Conservation (phyloP, 2,113 vertebrate species). For the Mormyrus iriodes region DNA sequence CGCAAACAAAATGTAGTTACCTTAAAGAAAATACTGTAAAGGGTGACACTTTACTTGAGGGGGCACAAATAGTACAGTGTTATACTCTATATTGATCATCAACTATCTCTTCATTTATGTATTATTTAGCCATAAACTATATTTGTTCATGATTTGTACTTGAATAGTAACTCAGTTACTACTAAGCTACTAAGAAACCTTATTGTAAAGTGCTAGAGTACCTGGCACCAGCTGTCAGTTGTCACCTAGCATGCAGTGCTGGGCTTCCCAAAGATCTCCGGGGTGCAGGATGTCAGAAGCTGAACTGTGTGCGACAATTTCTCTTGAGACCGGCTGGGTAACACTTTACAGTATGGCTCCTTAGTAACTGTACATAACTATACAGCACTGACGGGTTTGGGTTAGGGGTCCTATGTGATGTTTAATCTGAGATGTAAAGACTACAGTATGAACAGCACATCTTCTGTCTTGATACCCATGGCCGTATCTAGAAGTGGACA, state of each 20-base stretch:
- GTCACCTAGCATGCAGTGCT: not conserved
- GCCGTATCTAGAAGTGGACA: too few relatives aligned
- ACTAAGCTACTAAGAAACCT: not conserved
- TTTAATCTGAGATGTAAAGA: not conserved
- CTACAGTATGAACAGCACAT: not conserved
- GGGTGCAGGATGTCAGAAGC: not conserved
- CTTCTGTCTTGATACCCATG: not conserved
- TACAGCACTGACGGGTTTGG: not conserved
- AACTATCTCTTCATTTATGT: not conserved
- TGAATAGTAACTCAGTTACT: not conserved
- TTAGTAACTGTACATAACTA: not conserved
- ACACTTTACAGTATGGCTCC: not conserved
- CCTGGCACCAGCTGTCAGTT: not conserved
- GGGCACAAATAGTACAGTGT: not conserved
- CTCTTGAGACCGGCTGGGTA: not conserved
- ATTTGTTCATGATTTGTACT: not conserved
- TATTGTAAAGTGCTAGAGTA: not conserved
- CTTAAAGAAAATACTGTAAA: too few relatives aligned
- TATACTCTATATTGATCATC: not conserved
- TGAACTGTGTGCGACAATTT: not conserved
- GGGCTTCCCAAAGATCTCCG: not conserved
- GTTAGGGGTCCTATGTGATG: not conserved
- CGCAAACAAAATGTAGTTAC: too few relatives aligned
- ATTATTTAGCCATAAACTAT: not conserved
- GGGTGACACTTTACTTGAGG: too few relatives aligned